phyloP scores from a whole-genome alignment of 2,113 vertebrate genomes.

The Dromaius novaehollandiae region DNA sequence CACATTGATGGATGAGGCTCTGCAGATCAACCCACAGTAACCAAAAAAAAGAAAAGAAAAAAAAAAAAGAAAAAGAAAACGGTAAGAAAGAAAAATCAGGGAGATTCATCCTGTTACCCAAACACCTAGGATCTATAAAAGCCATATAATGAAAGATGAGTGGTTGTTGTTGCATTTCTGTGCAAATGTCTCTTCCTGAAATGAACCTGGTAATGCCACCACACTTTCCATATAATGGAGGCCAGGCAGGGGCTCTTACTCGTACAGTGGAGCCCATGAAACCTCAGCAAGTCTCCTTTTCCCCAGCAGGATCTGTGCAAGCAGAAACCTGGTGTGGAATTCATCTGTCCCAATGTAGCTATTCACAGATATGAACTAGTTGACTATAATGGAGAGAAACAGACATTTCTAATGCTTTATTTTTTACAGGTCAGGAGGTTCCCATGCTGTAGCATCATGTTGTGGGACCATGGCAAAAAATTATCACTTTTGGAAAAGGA shows the following conservation, averaged over 20 bases:
- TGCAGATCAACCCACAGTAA: background rate
- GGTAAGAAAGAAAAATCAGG: background rate
- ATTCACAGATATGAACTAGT: background rate
- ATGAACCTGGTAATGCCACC: background rate
- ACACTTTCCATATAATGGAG: background rate
- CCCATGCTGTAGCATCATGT: background rate
- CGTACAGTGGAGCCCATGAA: background rate
- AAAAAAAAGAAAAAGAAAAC: accelerated
- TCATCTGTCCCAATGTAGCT: background rate
- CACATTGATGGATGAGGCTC: background rate
- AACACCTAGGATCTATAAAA: background rate
- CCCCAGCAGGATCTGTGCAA: background rate
- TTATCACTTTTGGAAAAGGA: background rate
- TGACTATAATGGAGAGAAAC: background rate
- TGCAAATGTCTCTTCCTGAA: background rate
- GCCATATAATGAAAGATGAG: background rate
- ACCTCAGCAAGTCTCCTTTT: background rate
- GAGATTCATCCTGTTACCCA: background rate
- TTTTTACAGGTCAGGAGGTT: background rate
- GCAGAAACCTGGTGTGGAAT: background rate
- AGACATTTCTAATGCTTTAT: background rate
- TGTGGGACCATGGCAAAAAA: background rate
- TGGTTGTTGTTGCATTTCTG: background rate
- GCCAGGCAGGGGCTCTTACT: background rate
- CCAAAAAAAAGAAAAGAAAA: background rate